Percentiles rank a stretch among this genome's conserved stretches.
Conservation (phyloP, 2,797 vertebrate genomes). For the Pangasius macronema region DNA sequence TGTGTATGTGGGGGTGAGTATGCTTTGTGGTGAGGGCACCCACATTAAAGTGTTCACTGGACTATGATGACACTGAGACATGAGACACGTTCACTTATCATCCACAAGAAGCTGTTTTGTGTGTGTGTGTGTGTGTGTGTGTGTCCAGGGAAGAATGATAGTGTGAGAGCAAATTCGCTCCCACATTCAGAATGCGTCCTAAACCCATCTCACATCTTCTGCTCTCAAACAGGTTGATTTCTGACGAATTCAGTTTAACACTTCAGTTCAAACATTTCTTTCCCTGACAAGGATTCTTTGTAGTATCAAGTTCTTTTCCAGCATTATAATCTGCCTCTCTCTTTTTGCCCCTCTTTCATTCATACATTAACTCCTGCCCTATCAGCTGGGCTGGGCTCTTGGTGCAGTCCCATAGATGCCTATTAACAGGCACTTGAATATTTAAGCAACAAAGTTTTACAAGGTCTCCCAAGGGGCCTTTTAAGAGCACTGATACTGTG, state of each 20-base stretch:
- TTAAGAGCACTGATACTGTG: slow-evolving; percentile 74
- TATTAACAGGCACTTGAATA: slow-evolving; percentile 79
- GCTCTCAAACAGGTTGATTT: not conserved
- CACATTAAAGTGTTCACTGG: slow-evolving; percentile 82
- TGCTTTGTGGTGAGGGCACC: slow-evolving; percentile 69
- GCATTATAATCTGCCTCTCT: not conserved
- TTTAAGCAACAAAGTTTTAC: slow-evolving; percentile 76
- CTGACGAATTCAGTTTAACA: slow-evolving; percentile 3
- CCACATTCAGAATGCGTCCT: not conserved
- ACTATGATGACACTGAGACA: slow-evolving; percentile 80
- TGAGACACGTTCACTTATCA: slow-evolving; percentile 70
- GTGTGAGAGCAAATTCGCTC: slow-evolving; percentile 10
- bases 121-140: slow-evolving; percentile 2
- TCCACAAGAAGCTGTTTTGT: slow-evolving; percentile 25
- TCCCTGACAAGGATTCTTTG: slow-evolving; percentile 61
- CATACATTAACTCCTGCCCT: not conserved
- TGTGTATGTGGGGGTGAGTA: slow-evolving; percentile 58
- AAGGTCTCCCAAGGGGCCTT: slow-evolving; percentile 74
- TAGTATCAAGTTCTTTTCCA: slow-evolving; percentile 65
- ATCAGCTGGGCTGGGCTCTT: slow-evolving; percentile 49
- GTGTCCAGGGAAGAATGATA: not conserved
- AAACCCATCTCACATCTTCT: not conserved
- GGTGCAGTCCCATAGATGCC: slow-evolving; percentile 65
- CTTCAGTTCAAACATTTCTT: not conserved
- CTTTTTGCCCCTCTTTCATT: slow-evolving; percentile 61